Evolutionary conservation across 2,888 invertebrate genomes (phyloP), one percentile per base, ranked within the genome.

Genomic region (Caenorhabditis macrosperma): DNA sequence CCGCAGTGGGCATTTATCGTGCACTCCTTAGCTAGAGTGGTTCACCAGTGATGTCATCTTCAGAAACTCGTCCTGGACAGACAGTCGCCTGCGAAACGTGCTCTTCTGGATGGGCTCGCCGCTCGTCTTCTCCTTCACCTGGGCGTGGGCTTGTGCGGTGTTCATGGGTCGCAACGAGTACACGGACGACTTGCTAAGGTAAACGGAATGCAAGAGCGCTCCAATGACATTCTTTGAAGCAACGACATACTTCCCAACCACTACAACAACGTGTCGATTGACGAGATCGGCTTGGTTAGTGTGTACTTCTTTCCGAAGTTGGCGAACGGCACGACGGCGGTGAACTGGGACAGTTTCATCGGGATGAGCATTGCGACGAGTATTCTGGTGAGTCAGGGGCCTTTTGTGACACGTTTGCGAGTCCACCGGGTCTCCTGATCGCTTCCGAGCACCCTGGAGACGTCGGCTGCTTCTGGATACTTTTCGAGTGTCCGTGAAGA

Each of bases 331-430:
- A 60, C 50, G 12, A 22, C 30, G 28, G 20, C 60, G 10, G n/a
- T 52, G 10, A 74, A 74, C 48, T 74, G 59, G 64, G 50, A 57
- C 28, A 38, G 59, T n/a, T 33, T 74, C 30, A 59, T 46, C 9
- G 64, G 74, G 4, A 48, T 74, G 12, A 22, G 59, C 22, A 22
- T 74, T 28, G 24, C 57, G 15, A 41, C 52, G 6, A 57, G 52
- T 22, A 57, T 50, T 17, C 28, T 52, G 33, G 64, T 57, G 12
- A 41, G 52, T 33, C 6, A 33, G n/a, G n/a, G n/a, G n/a, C n/a
- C n/a, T n/a, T n/a, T n/a, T n/a, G n/a, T n/a, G n/a, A n/a, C n/a
- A n/a, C n/a, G n/a, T n/a, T n/a, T n/a, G n/a, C n/a, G n/a, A n/a
- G n/a, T n/a, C n/a, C n/a, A n/a, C n/a, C n/a, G n/a, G n/a, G n/a